Evolutionary conservation across 2,888 invertebrate genomes (phyloP).

Genomic region (Nemurella pictetii): DNA sequence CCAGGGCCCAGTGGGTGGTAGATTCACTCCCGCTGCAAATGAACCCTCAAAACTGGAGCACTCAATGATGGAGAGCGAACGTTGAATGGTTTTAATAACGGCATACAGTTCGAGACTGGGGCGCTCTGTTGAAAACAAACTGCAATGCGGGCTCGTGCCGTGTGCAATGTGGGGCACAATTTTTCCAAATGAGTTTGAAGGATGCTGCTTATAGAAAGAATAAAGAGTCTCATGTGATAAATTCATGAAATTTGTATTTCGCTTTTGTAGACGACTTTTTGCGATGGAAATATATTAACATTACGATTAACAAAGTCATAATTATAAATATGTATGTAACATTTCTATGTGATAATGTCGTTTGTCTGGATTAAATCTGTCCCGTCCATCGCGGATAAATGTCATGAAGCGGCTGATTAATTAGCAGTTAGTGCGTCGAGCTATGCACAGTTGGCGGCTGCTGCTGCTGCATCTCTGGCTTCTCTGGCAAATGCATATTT

Average conservation of each 20-base stretch:
- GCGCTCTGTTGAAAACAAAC: background rate
- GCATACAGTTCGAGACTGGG: background rate
- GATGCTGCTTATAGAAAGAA: background rate
- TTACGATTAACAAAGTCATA: background rate
- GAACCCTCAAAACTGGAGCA: constrained; percentile 20
- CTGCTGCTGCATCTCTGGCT: background rate
- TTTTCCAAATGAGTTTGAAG: background rate
- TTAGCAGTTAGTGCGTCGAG: background rate
- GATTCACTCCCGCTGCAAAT: constrained; percentile 20
- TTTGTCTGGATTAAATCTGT: background rate
- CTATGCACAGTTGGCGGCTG: no score
- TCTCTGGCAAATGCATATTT: background rate
- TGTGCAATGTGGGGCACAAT: background rate
- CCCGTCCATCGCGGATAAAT: background rate
- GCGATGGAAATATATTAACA: background rate
- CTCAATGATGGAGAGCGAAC: constrained; percentile 18
- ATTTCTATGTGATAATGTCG: background rate
- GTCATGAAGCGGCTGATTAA: background rate
- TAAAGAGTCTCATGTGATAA: no score
- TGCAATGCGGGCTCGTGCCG: background rate
- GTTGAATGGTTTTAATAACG: background rate
- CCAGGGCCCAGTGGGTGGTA: constrained; percentile 24
- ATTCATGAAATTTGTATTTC: background rate
- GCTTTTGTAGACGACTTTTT: background rate
- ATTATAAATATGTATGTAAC: background rate